A percentile compares a stretch with the other conserved stretches of the same genome.
phyloP scores from a whole-genome alignment of 1,140 invertebrate species.

The Papilio glaucus region DNA sequence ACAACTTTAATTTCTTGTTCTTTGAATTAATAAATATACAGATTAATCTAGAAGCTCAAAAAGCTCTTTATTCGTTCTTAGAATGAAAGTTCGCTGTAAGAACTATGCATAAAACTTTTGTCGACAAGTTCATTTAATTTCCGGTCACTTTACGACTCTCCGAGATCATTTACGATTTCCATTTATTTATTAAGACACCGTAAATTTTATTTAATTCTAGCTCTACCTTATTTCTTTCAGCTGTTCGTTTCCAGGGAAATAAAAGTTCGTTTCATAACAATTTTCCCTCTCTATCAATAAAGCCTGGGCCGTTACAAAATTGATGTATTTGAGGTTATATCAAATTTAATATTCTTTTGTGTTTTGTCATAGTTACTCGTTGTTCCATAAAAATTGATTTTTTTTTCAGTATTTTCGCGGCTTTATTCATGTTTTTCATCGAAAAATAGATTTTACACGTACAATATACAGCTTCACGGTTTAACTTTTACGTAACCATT shows the following conservation, averaged over 20 bases:
- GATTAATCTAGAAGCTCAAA: neutral
- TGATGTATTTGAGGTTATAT: no score
- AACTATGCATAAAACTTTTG: neutral
- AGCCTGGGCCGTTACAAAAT: neutral
- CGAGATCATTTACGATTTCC: constrained; percentile 23
- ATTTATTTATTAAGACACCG: constrained; percentile 12
- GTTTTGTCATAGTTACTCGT: no score
- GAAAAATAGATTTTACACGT: no score
- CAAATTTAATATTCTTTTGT: no score
- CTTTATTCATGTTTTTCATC: no score
- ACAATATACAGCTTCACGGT: no score
- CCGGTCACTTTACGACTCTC: constrained; percentile 2
- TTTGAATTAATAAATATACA: neutral
- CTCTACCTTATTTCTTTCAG: constrained; percentile 5
- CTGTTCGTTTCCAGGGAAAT: neutral
- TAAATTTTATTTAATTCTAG: constrained; percentile 10
- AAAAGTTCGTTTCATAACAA: neutral
- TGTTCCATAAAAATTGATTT: no score
- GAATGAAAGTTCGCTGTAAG: neutral
- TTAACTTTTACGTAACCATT: no score
- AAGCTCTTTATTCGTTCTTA: neutral
- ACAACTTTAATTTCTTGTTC: no score
- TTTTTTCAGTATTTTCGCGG: no score
- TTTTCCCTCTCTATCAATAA: neutral
- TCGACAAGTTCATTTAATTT: constrained; percentile 15